phyloP scores from a whole-genome alignment of 2,888 invertebrate species.

The Tetheella fluctuosa region DNA sequence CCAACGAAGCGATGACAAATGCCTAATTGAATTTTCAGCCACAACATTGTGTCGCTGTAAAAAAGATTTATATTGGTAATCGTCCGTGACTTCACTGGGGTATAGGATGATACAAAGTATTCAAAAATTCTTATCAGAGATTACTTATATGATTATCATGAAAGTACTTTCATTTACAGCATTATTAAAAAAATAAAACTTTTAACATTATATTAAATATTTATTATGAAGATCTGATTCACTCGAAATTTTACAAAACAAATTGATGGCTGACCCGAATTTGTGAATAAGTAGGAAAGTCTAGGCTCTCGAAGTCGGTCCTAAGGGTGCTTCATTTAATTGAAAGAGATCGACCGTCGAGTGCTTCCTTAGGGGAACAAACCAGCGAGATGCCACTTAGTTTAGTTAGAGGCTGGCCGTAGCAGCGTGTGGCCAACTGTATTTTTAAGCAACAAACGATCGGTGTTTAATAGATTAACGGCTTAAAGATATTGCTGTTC shows the following conservation, averaged over 20 bases:
- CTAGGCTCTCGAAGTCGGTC: slow-evolving; percentile 41
- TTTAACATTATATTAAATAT: too few relatives aligned
- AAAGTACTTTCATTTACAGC: too few relatives aligned
- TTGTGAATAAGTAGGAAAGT: slow-evolving; percentile 42
- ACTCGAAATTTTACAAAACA: slow-evolving; percentile 36
- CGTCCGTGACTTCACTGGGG: slow-evolving; percentile 21
- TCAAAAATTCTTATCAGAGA: too few relatives aligned
- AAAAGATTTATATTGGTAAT: slow-evolving; percentile 59
- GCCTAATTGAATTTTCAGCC: slow-evolving; percentile 76
- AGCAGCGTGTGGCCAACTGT: slow-evolving; percentile 19
- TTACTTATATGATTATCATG: too few relatives aligned
- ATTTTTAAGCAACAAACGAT: slow-evolving; percentile 13
- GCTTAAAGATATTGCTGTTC: neutral
- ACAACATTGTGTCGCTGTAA: slow-evolving; percentile 57
- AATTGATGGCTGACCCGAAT: slow-evolving; percentile 51
- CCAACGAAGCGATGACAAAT: slow-evolving; percentile 70
- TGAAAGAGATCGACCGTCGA: slow-evolving; percentile 73
- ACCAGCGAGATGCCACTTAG: slow-evolving; percentile 52
- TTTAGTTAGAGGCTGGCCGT: slow-evolving; percentile 19
- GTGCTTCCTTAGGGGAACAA: slow-evolving; percentile 55
- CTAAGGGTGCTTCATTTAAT: slow-evolving; percentile 70
- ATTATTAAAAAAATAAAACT: too few relatives aligned
- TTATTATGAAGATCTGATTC: neutral
- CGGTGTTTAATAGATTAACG: slow-evolving; percentile 14
- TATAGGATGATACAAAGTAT: neutral